Conservation (phyloP, 2,888 invertebrate genomes). For the Mesoligia furuncula region DNA sequence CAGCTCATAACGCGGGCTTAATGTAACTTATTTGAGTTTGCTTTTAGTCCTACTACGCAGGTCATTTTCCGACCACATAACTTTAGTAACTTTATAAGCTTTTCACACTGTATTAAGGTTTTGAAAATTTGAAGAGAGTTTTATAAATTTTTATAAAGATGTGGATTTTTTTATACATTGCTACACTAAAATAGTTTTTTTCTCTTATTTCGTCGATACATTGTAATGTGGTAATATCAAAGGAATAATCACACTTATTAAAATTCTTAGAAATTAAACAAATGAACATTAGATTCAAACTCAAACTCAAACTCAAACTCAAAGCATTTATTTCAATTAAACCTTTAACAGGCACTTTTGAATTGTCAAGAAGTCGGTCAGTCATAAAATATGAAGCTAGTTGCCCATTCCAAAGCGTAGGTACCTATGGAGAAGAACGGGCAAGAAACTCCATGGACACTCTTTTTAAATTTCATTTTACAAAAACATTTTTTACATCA, state of each 20-base stretch:
- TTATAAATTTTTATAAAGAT: neutral
- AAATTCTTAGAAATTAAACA: neutral
- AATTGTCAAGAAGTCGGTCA: too few species aligned
- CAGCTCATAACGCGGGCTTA: conserved; percentile 31
- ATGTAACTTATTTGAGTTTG: conserved; percentile 43
- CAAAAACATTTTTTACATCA: too few species aligned
- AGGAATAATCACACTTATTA: neutral
- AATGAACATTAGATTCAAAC: too few species aligned
- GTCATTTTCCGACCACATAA: conserved; percentile 7
- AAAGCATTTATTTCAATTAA: too few species aligned
- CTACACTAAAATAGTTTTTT: neutral
- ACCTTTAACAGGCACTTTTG: too few species aligned
- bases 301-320: too few species aligned
- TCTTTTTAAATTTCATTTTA: too few species aligned
- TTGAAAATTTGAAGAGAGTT: neutral
- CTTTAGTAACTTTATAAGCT: conserved; percentile 1
- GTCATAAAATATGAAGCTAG: too few species aligned
- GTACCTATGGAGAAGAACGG: too few species aligned
- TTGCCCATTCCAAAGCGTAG: too few species aligned
- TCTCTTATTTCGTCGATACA: neutral
- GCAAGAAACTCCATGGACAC: too few species aligned
- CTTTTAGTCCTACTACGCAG: conserved; percentile 34
- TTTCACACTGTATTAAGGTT: conserved; percentile 1
- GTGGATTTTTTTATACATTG: neutral
- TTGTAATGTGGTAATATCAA: neutral